Percentiles rank a stretch among this genome's conserved stretches.
Evolutionary conservation across 2,888 invertebrate species (phyloP).

Genomic region (Dermolepida albohirtum): DNA sequence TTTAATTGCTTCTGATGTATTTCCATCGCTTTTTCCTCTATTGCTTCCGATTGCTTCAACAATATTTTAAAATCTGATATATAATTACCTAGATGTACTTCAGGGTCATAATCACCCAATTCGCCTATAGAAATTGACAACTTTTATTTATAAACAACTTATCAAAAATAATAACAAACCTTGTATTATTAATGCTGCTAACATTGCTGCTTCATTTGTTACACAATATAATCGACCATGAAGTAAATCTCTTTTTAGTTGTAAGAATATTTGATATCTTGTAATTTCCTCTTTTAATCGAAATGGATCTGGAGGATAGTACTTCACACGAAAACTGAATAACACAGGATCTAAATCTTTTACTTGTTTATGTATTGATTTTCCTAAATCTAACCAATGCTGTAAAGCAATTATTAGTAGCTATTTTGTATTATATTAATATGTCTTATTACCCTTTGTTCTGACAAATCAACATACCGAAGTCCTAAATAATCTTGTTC

Average conservation of each 20-base stretch:
- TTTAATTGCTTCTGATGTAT: constrained; percentile 89
- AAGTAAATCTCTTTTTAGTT: constrained; percentile 92
- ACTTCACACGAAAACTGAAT: constrained; percentile 97
- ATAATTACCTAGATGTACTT: constrained; percentile 89
- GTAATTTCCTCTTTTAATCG: constrained; percentile 94
- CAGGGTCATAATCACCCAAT: constrained; percentile 92
- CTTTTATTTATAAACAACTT: not conserved
- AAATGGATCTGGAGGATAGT: constrained; percentile 96
- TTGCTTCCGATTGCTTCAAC: constrained; percentile 89
- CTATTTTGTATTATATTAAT: not conserved
- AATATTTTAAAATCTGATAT: constrained; percentile 91
- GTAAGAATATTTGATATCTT: constrained; percentile 93
- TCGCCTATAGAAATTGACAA: constrained; percentile 80
- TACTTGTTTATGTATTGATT: constrained; percentile 90
- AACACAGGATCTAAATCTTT: constrained; percentile 93
- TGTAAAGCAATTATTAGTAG: constrained; percentile 66
- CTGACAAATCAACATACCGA: constrained; percentile 88
- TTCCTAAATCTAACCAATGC: constrained; percentile 95
- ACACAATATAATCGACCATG: constrained; percentile 96
- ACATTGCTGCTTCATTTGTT: constrained; percentile 86
- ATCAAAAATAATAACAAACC: constrained; percentile 70
- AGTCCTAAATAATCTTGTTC: constrained; percentile 96
- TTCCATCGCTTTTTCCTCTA: constrained; percentile 94
- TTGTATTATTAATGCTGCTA: constrained; percentile 93
- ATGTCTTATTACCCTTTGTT: constrained; percentile 81